phyloP scores from a whole-genome alignment of 2,113 vertebrate species.

The Vicugna pacos region DNA sequence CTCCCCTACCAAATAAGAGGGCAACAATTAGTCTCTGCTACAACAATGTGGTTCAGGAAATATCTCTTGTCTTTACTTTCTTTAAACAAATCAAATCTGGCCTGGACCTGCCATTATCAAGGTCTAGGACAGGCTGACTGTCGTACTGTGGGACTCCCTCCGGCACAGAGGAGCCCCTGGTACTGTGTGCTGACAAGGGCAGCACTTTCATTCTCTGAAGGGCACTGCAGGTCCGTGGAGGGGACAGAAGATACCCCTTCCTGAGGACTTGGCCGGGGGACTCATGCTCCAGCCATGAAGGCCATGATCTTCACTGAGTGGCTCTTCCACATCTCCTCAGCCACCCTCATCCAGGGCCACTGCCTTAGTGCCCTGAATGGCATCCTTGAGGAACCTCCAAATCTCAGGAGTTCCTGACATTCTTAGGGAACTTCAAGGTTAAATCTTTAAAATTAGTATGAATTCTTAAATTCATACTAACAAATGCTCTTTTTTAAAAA shows the following conservation, averaged over 20 bases:
- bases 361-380: neutral
- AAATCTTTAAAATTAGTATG: neutral
- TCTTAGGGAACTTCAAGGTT: neutral
- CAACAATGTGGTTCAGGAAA: neutral
- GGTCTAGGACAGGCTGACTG: neutral
- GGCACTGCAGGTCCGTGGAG: neutral
- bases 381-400: neutral
- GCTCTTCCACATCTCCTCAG: neutral
- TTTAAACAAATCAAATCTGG: neutral
- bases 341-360: neutral
- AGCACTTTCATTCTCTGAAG: neutral
- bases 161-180: too few species aligned
- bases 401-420: neutral
- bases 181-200: neutral
- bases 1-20: neutral
- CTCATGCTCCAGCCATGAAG: accelerated
- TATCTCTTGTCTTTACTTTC: neutral
- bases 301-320: neutral
- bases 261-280: neutral
- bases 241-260: neutral
- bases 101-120: neutral
- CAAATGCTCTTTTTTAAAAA: neutral
- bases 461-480: neutral
- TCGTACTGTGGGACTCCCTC: neutral
- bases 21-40: neutral